Conservation (phyloP, 2,797 vertebrate genomes). For the Tragelaphus oryx region DNA sequence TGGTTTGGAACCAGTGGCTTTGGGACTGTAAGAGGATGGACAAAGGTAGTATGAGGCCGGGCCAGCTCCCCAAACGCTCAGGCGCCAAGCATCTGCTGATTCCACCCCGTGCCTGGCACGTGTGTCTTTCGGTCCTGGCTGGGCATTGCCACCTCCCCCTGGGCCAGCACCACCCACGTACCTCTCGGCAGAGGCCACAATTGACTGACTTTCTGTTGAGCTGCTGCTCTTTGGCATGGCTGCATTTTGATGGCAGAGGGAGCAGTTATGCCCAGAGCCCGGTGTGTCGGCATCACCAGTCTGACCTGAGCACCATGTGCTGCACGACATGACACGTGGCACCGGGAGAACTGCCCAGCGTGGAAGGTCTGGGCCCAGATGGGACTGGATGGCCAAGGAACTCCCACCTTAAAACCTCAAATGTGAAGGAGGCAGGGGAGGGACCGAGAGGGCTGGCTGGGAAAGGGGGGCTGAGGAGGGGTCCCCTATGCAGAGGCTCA, state of each 20-base stretch:
- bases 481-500: not conserved
- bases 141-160: conserved; percentile 38
- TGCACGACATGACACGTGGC: not conserved
- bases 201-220: conserved; percentile 50
- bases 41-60: conserved; percentile 68
- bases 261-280: conserved; percentile 18
- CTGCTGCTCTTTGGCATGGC: conserved; percentile 21
- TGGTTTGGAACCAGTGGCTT: conserved; percentile 71
- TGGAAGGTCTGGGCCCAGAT: conserved; percentile 56
- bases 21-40: conserved; percentile 71
- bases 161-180: not conserved
- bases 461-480: not conserved
- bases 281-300: not conserved
- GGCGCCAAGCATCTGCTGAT: conserved; percentile 4
- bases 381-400: conserved; percentile 32
- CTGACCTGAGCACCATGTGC: conserved; percentile 60
- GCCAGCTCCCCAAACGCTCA: conserved; percentile 23
- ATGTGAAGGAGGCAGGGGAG: not conserved
- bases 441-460: not conserved
- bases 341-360: conserved; percentile 19
- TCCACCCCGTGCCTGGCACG: not conserved
- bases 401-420: conserved; percentile 20
- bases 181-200: conserved; percentile 28
- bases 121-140: conserved; percentile 33
- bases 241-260: conserved; percentile 63